phyloP scores from a whole-genome alignment of 2,888 invertebrate genomes.

The Itoplectis maculator region DNA sequence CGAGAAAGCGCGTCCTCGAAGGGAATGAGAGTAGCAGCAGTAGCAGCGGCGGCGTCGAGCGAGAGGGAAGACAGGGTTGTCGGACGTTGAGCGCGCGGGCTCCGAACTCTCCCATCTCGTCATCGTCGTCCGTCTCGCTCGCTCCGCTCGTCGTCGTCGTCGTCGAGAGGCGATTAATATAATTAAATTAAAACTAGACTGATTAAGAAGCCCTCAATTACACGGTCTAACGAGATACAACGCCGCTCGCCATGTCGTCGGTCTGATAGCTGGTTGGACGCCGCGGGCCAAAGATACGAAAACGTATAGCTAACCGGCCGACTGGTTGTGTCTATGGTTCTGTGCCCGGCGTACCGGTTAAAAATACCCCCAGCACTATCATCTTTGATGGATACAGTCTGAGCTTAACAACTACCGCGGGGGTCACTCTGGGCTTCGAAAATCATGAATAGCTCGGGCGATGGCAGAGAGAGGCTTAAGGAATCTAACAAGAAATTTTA shows the following conservation, averaged over 20 bases:
- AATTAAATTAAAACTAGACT: constrained; percentile 72
- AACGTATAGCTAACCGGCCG: no score
- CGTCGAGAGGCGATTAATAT: constrained; percentile 64
- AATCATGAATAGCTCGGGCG: constrained; percentile 24
- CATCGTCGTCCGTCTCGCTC: constrained; percentile 44
- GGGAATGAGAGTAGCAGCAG: constrained; percentile 27
- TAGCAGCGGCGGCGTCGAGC: constrained; percentile 4
- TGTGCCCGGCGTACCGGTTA: not conserved
- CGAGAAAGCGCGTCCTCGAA: constrained; percentile 61
- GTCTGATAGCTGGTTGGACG: constrained; percentile 20
- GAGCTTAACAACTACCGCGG: constrained; percentile 1
- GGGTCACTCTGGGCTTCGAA: constrained; percentile 18
- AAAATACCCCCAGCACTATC: constrained; percentile 17
- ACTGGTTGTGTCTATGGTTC: not conserved
- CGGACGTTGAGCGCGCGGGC: constrained; percentile 39
- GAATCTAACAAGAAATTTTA: constrained; percentile 41
- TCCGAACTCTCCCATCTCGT: constrained; percentile 45
- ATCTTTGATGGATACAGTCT: constrained; percentile 24
- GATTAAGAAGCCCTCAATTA: constrained; percentile 73
- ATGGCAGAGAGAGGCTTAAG: not conserved
- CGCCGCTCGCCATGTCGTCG: constrained; percentile 18
- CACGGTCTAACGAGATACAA: constrained; percentile 63
- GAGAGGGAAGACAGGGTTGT: constrained; percentile 37
- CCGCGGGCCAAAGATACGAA: constrained; percentile 7
- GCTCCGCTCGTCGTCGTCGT: constrained; percentile 35